These are phyloP conservation scores for Torymus texanus DNA, from an alignment of 2,888 invertebrate species.

Conservation along the genomic window DNA sequence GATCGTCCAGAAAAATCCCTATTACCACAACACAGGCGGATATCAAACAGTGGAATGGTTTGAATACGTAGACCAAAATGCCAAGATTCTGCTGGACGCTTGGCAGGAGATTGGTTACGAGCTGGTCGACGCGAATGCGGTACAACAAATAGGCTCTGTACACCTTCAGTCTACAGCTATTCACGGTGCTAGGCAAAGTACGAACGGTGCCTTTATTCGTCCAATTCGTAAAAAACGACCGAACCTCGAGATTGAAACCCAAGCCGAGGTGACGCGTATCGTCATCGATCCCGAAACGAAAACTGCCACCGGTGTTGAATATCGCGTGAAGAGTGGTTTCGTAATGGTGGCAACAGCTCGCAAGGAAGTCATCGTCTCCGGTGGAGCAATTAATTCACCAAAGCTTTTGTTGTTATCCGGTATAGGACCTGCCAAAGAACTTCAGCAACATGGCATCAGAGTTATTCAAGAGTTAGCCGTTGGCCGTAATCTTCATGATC, in stretches of 20 bases:
- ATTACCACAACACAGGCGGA: constrained; percentile 80
- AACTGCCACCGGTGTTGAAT: constrained; percentile 74
- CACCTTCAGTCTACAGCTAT: constrained; percentile 80
- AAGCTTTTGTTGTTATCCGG: constrained; percentile 78
- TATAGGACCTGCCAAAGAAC: constrained; percentile 74
- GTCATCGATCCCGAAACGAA: constrained; percentile 76
- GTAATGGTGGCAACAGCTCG: constrained; percentile 70
- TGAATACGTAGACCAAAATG: constrained; percentile 79
- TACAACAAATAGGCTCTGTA: constrained; percentile 79
- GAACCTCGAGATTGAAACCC: constrained; percentile 73
- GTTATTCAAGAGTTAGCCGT: constrained; percentile 74
- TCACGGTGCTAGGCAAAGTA: constrained; percentile 79
- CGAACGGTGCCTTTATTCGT: constrained; percentile 81
- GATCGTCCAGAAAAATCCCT: constrained; percentile 71
- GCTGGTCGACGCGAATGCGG: constrained; percentile 79
- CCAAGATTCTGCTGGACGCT: constrained; percentile 78
- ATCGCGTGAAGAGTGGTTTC: constrained; percentile 69
- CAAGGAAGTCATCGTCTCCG: constrained; percentile 77
- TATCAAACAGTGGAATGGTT: constrained; percentile 81
- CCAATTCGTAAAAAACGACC: constrained; percentile 78
- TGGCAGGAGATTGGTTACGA: constrained; percentile 81
- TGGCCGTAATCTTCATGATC: constrained; percentile 78
- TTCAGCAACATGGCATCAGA: constrained; percentile 71
- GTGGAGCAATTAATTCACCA: constrained; percentile 76
- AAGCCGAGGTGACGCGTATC: constrained; percentile 76